phyloP scores from a whole-genome alignment of 2,888 invertebrate species.

The Chirona hameri region DNA sequence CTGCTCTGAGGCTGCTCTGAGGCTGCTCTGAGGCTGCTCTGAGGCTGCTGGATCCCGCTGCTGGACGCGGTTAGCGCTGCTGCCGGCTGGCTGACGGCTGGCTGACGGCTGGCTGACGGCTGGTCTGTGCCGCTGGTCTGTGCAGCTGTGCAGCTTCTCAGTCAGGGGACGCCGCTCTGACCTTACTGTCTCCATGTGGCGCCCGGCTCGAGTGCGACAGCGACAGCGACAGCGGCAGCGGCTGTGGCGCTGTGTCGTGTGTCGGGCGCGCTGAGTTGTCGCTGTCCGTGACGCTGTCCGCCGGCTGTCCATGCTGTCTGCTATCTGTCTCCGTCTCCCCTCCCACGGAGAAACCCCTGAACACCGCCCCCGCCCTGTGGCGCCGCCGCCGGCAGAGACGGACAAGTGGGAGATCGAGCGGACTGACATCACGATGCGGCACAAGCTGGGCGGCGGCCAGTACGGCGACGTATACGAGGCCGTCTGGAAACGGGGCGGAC shows the following conservation, averaged over 20 bases:
- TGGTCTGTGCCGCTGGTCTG: not conserved
- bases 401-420: conserved; percentile 59
- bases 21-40: too few relatives aligned
- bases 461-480: conserved; percentile 65
- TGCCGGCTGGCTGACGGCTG: too few relatives aligned
- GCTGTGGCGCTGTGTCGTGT: not conserved
- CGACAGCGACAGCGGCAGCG: too few relatives aligned
- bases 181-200: too few relatives aligned
- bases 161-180: too few relatives aligned
- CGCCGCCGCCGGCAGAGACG: conserved; percentile 46
- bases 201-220: too few relatives aligned
- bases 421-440: conserved; percentile 97
- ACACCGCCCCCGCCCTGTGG: too few relatives aligned
- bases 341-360: not conserved
- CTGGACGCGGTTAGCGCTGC: not conserved
- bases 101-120: not conserved
- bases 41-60: too few relatives aligned
- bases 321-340: not conserved
- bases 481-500: conserved; percentile 73
- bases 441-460: conserved; percentile 88
- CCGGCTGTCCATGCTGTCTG: not conserved
- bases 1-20: too few relatives aligned
- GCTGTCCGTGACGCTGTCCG: not conserved
- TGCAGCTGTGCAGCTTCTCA: not conserved
- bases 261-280: not conserved